A percentile compares a stretch with the other conserved stretches of the same genome.
Evolutionary conservation across 2,888 invertebrate species (phyloP).

Genomic region (Gymnosoma rotundatum): DNA sequence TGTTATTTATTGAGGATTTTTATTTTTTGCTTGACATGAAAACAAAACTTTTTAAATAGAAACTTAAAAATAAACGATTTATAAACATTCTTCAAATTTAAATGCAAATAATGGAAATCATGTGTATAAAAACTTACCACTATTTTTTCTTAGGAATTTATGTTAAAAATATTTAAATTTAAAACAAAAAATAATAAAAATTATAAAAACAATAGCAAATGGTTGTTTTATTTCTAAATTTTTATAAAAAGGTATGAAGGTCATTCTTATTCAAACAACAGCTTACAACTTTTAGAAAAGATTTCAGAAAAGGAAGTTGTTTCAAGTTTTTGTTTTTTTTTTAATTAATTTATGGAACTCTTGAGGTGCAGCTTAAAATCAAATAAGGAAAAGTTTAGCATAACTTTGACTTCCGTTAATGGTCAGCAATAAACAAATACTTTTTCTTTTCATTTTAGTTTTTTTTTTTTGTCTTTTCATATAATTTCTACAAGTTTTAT

Average conservation of each 20-base stretch:
- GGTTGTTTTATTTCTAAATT: neutral
- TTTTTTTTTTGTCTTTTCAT: slow-evolving; percentile 5
- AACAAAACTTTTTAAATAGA: slow-evolving; percentile 10
- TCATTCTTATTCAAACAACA: slow-evolving; percentile 51
- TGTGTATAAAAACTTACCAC: neutral
- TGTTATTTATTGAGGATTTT: slow-evolving; percentile 54
- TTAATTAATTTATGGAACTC: slow-evolving; percentile 47
- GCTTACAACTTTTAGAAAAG: slow-evolving; percentile 27
- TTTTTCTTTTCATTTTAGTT: slow-evolving; percentile 43
- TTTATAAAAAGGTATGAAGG: slow-evolving; percentile 33
- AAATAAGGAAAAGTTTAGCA: slow-evolving; percentile 64
- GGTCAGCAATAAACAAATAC: slow-evolving; percentile 48
- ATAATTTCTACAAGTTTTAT: slow-evolving; percentile 1
- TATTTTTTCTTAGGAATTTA: slow-evolving; percentile 36
- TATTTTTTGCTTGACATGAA: neutral
- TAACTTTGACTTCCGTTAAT: slow-evolving; percentile 68
- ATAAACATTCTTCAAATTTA: slow-evolving; percentile 15
- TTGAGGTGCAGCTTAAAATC: slow-evolving; percentile 62
- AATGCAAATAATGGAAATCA: slow-evolving; percentile 31
- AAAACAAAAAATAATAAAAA: neutral
- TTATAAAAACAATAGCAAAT: slow-evolving; percentile 38
- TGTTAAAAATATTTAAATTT: neutral
- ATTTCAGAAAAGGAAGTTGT: slow-evolving; percentile 65
- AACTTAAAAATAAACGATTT: slow-evolving; percentile 8
- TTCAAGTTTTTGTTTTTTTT: slow-evolving; percentile 56